Evolutionary conservation across 2,797 vertebrate species (phyloP).

Genomic region (Lemur catta): DNA sequence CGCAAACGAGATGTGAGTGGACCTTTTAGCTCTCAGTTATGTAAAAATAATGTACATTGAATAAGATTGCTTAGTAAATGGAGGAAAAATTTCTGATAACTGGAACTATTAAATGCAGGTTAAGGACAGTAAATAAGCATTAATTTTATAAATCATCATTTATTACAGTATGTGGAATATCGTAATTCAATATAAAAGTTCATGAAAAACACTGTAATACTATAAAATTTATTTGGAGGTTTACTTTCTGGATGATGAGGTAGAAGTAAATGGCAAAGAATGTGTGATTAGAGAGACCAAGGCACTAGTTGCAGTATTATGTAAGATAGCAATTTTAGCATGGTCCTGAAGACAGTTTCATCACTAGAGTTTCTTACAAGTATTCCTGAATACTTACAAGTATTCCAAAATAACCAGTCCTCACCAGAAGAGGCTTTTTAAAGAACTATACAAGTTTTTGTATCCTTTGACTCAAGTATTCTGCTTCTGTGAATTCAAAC

Average conservation of each 20-base stretch:
- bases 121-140: background rate
- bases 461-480: constrained; percentile 8
- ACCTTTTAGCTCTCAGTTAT: background rate
- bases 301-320: background rate
- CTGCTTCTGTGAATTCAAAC: background rate
- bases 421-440: background rate
- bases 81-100: background rate
- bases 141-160: background rate
- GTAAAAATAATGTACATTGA: background rate
- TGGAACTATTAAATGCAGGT: background rate
- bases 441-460: background rate
- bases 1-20: constrained; percentile 91
- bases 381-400: background rate
- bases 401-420: background rate
- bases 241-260: background rate
- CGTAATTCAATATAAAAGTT: background rate
- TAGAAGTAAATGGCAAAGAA: background rate
- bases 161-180: background rate
- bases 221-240: background rate
- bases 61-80: background rate
- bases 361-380: background rate
- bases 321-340: background rate
- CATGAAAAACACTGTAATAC: background rate
- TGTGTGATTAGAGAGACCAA: background rate
- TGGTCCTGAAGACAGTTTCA: background rate